Evolutionary conservation across 2,113 vertebrate species (phyloP).

Genomic region (Mesembrinibis cayennensis): DNA sequence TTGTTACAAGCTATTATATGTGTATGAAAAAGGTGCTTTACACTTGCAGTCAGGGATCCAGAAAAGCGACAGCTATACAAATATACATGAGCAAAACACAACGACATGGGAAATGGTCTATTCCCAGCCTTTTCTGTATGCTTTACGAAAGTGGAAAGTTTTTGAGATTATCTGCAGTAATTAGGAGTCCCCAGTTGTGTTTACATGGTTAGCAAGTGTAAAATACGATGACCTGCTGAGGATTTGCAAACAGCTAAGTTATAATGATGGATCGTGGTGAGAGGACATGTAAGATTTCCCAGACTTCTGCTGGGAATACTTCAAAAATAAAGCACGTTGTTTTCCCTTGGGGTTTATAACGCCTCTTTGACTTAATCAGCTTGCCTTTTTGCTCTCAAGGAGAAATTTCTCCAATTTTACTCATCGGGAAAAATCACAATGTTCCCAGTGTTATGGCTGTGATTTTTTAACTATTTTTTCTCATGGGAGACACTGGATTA

Average conservation of each 20-base stretch:
- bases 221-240: conserved; percentile 72
- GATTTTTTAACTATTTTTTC: conserved; percentile 54
- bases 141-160: conserved; percentile 52
- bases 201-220: conserved; percentile 72
- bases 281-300: conserved; percentile 62
- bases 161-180: conserved; percentile 68
- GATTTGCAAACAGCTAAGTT: conserved; percentile 70
- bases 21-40: conserved; percentile 40
- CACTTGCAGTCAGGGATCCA: conserved; percentile 31
- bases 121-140: conserved; percentile 49
- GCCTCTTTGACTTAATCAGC: conserved; percentile 75
- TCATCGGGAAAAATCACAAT: conserved; percentile 42
- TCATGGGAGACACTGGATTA: conserved; percentile 11
- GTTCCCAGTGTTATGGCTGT: background rate
- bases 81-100: conserved; percentile 34
- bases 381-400: conserved; percentile 67
- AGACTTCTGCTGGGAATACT: conserved; percentile 70
- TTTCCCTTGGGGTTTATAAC: conserved; percentile 67
- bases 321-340: conserved; percentile 67
- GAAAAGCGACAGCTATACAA: conserved; percentile 54
- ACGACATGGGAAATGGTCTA: background rate
- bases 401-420: conserved; percentile 67
- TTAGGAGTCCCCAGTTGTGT: conserved; percentile 68
- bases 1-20: conserved; percentile 9
- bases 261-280: conserved; percentile 67